Conservation (phyloP, 2,113 vertebrate genomes). For the Laticauda laticaudata region DNA sequence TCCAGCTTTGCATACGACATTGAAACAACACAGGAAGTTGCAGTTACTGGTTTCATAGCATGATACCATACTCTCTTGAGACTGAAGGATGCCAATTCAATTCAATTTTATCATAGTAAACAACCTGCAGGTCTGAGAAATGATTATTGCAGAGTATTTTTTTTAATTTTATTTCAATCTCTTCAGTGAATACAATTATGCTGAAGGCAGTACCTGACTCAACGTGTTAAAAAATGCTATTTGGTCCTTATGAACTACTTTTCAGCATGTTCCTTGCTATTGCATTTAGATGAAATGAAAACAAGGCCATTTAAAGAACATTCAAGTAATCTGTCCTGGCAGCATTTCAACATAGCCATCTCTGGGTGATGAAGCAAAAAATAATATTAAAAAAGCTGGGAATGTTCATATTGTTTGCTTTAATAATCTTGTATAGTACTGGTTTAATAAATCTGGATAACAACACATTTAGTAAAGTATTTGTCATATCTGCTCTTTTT, state of each 20-base stretch:
- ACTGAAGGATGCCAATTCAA: too few species aligned
- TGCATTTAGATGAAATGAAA: not conserved
- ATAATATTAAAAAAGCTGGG: not conserved
- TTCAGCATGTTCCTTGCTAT: not conserved
- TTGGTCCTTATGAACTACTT: not conserved
- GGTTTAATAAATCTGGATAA: not conserved
- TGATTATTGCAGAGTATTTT: not conserved
- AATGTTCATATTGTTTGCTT: not conserved
- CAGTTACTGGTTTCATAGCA: too few species aligned
- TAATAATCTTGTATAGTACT: not conserved
- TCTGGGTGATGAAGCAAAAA: not conserved
- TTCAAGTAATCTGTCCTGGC: not conserved
- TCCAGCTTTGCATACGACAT: too few species aligned
- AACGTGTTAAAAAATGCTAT: not conserved
- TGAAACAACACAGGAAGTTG: too few species aligned
- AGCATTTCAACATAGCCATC: not conserved
- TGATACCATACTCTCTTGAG: too few species aligned
- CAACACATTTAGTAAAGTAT: slow-evolving; percentile 10
- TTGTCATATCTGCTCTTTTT: slow-evolving; percentile 44
- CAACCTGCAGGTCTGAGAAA: not conserved
- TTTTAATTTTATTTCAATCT: not conserved
- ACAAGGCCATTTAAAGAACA: not conserved
- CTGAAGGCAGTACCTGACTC: not conserved
- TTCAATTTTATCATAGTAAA: not conserved
- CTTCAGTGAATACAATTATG: not conserved